Evolutionary conservation across 2,797 vertebrate genomes (phyloP).

Genomic region (Dendrocincla tyrannina): DNA sequence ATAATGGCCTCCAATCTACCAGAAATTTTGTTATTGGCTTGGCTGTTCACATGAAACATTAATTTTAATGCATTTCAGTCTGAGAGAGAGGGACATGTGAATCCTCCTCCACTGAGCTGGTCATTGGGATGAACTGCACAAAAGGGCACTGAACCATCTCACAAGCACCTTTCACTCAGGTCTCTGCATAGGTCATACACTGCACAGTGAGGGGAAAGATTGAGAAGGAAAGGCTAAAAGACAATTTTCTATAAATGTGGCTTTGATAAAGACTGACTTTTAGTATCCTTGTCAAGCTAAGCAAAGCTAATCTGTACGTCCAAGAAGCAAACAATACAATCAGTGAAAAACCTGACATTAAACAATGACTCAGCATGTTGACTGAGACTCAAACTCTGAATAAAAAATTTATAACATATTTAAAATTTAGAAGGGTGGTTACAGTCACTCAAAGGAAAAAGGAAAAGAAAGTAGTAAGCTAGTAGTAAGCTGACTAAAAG

Average conservation of each 20-base stretch:
- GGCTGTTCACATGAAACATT: not conserved
- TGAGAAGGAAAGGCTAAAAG: not conserved
- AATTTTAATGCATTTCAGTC: not conserved
- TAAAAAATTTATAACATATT: not conserved
- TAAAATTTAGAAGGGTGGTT: not conserved
- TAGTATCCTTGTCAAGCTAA: not conserved
- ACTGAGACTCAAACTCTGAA: not conserved
- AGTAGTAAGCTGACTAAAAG: not conserved
- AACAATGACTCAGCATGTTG: not conserved
- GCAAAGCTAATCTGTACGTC: not conserved
- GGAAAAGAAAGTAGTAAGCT: not conserved
- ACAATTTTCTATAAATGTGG: not conserved
- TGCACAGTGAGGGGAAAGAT: not conserved
- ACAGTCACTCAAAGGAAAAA: not conserved
- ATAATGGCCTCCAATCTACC: not conserved
- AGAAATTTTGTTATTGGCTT: not conserved
- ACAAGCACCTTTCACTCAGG: not conserved
- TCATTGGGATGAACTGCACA: not conserved
- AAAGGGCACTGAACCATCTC: not conserved
- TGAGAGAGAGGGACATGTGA: not conserved
- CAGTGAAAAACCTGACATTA: not conserved
- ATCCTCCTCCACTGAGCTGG: not conserved
- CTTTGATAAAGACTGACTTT: not conserved
- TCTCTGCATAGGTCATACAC: not conserved
- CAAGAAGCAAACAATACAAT: not conserved